Conservation (phyloP, 2,113 vertebrate species). For the Bos indicus region DNA sequence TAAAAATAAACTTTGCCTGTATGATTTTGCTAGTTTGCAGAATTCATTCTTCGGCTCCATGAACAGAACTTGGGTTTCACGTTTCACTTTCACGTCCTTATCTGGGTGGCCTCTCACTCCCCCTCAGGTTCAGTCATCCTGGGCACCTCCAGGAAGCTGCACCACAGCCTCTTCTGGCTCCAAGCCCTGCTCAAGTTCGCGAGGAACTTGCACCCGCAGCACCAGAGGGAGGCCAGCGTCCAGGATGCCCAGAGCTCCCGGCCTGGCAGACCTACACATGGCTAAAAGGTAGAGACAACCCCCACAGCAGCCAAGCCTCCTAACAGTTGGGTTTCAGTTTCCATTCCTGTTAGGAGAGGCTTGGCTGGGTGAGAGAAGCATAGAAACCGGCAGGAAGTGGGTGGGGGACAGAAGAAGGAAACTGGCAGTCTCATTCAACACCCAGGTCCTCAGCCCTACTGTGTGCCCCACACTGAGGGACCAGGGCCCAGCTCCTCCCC, state of each 20-base stretch:
- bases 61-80: background rate
- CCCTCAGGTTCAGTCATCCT: background rate
- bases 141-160: background rate
- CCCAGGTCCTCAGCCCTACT: background rate
- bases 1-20: background rate
- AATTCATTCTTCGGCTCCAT: background rate
- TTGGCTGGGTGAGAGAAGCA: rapidly evolving
- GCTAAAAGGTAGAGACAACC: background rate
- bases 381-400: background rate
- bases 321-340: background rate
- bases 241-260: background rate
- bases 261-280: background rate
- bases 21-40: background rate
- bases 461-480: background rate
- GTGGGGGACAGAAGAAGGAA: background rate
- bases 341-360: background rate
- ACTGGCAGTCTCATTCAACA: background rate
- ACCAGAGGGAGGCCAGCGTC: rapidly evolving
- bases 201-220: background rate
- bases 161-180: background rate
- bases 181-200: background rate
- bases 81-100: background rate
- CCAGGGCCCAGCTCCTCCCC: background rate
- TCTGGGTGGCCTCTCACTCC: rapidly evolving
- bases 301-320: background rate